Base-by-base conservation (phyloP, 1,140 invertebrate genomes). In the Limonius californicus region DNA sequence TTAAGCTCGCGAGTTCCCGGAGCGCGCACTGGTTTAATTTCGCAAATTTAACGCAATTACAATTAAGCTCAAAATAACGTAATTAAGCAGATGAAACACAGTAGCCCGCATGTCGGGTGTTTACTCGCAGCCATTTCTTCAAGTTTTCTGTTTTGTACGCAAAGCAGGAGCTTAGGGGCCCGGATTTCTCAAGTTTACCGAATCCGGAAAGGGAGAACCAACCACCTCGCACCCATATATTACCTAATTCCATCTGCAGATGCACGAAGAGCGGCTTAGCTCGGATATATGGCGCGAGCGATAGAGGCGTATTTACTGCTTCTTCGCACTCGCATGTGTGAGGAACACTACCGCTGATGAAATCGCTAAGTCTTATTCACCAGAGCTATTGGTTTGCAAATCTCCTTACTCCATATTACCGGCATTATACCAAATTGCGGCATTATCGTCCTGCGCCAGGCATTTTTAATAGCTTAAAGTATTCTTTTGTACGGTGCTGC, bases 1-100 rank as follows among this genome's bases (percentile, higher is more conserved):
- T 64, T 60, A 56, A 61, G 62, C 50, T 59, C 53, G 62, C 30
- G n/a, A 57, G 54, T 61, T 61, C 23, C 45, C 42, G 27, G n/a
- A 54, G 43, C 63, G 63, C 63, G 45, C 59, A 39, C n/a, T 39
- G 63, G 59, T 64, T 64, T 64, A 64, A 64, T 64, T 64, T 64
- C 63, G 55, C 54, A 61, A 64, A 64, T 64, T 64, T 64, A 64
- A 64, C 59, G 58, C 63, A 64, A 60, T 64, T 64, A 64, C 58
- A 64, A 64, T 64, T 64, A 64, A 64, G 63, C 63, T 54, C 59
- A 54, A 61, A 64, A 64, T 64, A 64, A 64, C 63, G 58, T 64
- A 50, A 64, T 64, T 64, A 64, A 61, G 54, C 54, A 61, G 63
- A 61, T 61, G 63, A 64, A 57, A 61, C 54, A 61, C 50, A 58